Evolutionary conservation across 2,797 vertebrate genomes (phyloP), one percentile per base, ranked within the genome.

Genomic region (Allobates femoralis): DNA sequence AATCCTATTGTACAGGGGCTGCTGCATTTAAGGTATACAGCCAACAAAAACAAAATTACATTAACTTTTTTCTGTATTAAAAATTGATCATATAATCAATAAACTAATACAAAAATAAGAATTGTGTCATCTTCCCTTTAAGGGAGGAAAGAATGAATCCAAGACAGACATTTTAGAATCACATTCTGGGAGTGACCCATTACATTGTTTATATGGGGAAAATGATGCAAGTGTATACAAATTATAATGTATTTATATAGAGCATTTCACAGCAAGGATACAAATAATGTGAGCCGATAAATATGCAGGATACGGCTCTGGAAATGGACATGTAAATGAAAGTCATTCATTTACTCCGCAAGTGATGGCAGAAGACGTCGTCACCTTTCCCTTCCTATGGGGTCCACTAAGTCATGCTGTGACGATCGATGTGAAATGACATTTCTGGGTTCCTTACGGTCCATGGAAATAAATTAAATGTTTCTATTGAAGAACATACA

Each of bases 371-470:
- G 66, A 19, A 67, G 8, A 66, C 62, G 5, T 32, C 8, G 28
- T 67, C 66, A 19, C 32, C 32, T 19, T 69, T 21, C 32, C 32
- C 16, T 34, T 69, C 32, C 30, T 21, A 1, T 37, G 8, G 37
- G 3, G 14, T 30, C 32, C 66, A 11, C 62, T 32, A 26, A 32
- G 16, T 6, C 64, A 37, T 10, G 10, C 12, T 18, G 10, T 23
- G 32, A 69, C 18, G 5, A 23, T 5, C 37, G 5, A 37, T 37
- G 19, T 23, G 67, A 71, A n/a, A 7, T 8, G 37, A 46, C 37
- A 26, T 5, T 50, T 74, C 23, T 74, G 71, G 5, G 18, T 62
- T 26, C 14, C n/a, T 91, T 92, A 12, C 69, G 51, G 28, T 74
- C 32, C 58, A 21, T 60, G 55, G 55, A 32, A 78, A 60, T 76